Evolutionary conservation across 2,888 invertebrate genomes (phyloP).

Genomic region (Dasysyrphus tricinctus): DNA sequence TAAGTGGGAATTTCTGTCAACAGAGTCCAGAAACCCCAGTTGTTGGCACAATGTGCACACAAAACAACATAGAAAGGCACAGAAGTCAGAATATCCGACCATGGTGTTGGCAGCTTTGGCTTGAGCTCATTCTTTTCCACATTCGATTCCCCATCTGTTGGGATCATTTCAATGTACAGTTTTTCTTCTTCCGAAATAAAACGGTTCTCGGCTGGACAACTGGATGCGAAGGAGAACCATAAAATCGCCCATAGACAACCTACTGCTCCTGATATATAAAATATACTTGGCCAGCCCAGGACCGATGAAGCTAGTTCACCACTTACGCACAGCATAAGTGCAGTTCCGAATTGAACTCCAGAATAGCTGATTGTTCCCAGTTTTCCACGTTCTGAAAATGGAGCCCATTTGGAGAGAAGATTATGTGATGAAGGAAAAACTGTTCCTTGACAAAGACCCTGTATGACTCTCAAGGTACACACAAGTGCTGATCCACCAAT

Average conservation of each 20-base stretch:
- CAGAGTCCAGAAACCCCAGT: constrained; percentile 93
- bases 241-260: constrained; percentile 86
- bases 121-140: constrained; percentile 35
- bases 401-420: constrained; percentile 89
- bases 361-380: constrained; percentile 88
- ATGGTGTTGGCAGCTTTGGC: constrained; percentile 85
- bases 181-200: constrained; percentile 87
- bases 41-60: constrained; percentile 89
- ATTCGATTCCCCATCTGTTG: constrained; percentile 63
- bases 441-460: constrained; percentile 88
- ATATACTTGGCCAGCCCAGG: constrained; percentile 91
- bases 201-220: constrained; percentile 86
- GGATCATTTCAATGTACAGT: constrained; percentile 86
- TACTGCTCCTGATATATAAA: constrained; percentile 88
- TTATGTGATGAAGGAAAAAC: constrained; percentile 88
- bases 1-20: constrained; percentile 92
- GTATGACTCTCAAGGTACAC: constrained; percentile 86
- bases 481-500: constrained; percentile 86
- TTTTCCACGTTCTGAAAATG: constrained; percentile 87
- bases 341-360: constrained; percentile 91
- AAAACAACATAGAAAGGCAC: constrained; percentile 90
- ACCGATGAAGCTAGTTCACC: constrained; percentile 88
- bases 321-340: constrained; percentile 86
- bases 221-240: constrained; percentile 87
- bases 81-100: constrained; percentile 89